These are phyloP conservation scores for Ophion obscuratus DNA, from an alignment of 2,888 invertebrate species.

Conservation along the genomic window DNA sequence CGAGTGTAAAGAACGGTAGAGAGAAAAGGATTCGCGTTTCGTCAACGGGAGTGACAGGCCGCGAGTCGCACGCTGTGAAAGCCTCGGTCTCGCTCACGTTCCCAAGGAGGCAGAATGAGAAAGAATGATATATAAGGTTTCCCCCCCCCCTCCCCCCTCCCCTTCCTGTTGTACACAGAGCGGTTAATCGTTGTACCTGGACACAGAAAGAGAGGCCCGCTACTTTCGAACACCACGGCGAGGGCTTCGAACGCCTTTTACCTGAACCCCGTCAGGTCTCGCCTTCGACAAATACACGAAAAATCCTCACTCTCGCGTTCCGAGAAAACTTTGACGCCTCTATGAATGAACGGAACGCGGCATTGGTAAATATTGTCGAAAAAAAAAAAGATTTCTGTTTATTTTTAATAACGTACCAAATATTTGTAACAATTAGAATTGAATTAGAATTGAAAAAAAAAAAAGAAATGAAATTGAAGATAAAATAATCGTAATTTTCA, in stretches of 20 bases:
- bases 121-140: constrained; percentile 22
- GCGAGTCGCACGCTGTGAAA: constrained; percentile 55
- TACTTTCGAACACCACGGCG: constrained; percentile 47
- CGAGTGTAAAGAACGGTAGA: constrained; percentile 30
- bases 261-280: constrained; percentile 41
- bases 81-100: constrained; percentile 35
- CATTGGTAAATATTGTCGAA: neutral
- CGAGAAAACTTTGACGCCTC: constrained; percentile 11
- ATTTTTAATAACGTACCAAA: too few species aligned
- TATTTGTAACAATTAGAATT: too few species aligned
- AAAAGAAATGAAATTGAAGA: too few species aligned
- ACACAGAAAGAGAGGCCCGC: constrained; percentile 30
- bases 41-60: constrained; percentile 53
- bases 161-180: constrained; percentile 29
- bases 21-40: constrained; percentile 50
- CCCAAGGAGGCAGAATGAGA: constrained; percentile 43
- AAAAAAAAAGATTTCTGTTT: too few species aligned
- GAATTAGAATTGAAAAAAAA: too few species aligned
- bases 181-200: constrained; percentile 56
- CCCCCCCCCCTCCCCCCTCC: constrained; percentile 8
- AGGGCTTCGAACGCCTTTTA: constrained; percentile 52
- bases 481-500: too few species aligned
- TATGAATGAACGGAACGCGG: neutral
- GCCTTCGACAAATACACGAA: constrained; percentile 46
- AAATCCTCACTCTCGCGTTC: constrained; percentile 28